Conservation (phyloP, 2,888 invertebrate species). For the Eubasilissa splendida region DNA sequence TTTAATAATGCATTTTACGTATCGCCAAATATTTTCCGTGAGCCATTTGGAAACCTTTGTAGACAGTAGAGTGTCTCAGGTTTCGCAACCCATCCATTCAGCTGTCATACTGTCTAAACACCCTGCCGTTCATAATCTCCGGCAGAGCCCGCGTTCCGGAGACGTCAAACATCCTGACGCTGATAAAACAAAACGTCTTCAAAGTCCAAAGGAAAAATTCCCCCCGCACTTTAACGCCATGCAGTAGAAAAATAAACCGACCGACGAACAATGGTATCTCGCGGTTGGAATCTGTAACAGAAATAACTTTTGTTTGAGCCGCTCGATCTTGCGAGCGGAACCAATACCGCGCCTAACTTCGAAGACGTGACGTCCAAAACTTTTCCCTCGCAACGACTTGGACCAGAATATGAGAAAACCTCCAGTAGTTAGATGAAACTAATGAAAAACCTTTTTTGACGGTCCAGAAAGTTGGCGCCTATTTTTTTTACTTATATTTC, state of each 20-base stretch:
- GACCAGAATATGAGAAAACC: too few species aligned
- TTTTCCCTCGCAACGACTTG: not conserved
- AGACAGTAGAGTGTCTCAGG: too few species aligned
- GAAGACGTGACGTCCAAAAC: constrained; percentile 9
- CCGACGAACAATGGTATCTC: constrained; percentile 52
- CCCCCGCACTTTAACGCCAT: not conserved
- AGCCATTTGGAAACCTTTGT: too few species aligned
- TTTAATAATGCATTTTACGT: too few species aligned
- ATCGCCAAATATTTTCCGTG: too few species aligned
- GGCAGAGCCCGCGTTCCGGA: constrained; percentile 27
- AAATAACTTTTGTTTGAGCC: constrained; percentile 41
- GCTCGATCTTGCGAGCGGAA: not conserved
- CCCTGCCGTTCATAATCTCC: constrained; percentile 32
- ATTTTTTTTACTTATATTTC: too few species aligned
- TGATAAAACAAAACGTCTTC: constrained; percentile 45
- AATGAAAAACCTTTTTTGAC: too few species aligned
- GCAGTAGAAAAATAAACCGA: constrained; percentile 37
- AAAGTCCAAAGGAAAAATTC: not conserved
- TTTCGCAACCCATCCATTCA: constrained; percentile 1
- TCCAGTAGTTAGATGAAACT: too few species aligned
- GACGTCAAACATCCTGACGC: constrained; percentile 52
- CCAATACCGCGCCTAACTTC: constrained; percentile 18
- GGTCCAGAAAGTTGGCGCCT: too few species aligned
- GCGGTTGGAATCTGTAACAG: constrained; percentile 52
- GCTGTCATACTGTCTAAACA: constrained; percentile 26